A percentile compares a stretch with the other conserved stretches of the same genome.
These are phyloP conservation scores for Leptinotarsa juncta DNA, from an alignment of 2,888 invertebrate species.

Conservation along the genomic window DNA sequence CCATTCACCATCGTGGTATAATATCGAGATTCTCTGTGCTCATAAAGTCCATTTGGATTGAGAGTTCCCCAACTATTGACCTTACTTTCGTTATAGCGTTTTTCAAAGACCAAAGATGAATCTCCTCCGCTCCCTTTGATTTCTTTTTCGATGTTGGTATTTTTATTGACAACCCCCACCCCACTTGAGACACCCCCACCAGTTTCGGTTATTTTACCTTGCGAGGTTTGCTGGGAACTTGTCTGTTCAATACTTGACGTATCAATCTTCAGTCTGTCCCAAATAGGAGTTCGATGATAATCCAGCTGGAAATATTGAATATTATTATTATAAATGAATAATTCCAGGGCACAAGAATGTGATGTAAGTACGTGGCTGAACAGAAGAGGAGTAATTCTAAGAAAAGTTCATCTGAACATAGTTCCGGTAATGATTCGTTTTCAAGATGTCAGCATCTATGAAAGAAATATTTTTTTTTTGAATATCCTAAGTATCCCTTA, in stretches of 20 bases:
- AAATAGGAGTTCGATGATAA: slow-evolving; percentile 60
- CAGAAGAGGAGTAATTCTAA: too few species aligned
- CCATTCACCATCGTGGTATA: slow-evolving; percentile 42
- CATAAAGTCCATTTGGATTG: slow-evolving; percentile 37
- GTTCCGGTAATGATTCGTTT: too few species aligned
- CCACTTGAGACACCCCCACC: slow-evolving; percentile 47
- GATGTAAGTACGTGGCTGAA: background rate
- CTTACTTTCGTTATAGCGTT: slow-evolving; percentile 38
- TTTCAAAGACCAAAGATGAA: slow-evolving; percentile 41
- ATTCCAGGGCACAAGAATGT: background rate
- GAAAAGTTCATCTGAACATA: too few species aligned
- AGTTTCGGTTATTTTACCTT: slow-evolving; percentile 54
- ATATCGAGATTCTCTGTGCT: slow-evolving; percentile 31
- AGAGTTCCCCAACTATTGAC: slow-evolving; percentile 32
- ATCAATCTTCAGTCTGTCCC: slow-evolving; percentile 59
- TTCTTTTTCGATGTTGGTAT: slow-evolving; percentile 19
- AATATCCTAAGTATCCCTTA: too few species aligned
- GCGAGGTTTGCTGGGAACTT: slow-evolving; percentile 22
- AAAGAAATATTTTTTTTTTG: too few species aligned
- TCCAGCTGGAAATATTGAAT: slow-evolving; percentile 54
- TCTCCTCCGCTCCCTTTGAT: slow-evolving; percentile 42
- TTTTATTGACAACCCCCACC: slow-evolving; percentile 38
- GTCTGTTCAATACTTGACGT: slow-evolving; percentile 38
- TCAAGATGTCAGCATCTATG: too few species aligned
- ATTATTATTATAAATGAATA: background rate